Base-by-base conservation (phyloP, 1,140 invertebrate species). In the Phocides pigmalion region DNA sequence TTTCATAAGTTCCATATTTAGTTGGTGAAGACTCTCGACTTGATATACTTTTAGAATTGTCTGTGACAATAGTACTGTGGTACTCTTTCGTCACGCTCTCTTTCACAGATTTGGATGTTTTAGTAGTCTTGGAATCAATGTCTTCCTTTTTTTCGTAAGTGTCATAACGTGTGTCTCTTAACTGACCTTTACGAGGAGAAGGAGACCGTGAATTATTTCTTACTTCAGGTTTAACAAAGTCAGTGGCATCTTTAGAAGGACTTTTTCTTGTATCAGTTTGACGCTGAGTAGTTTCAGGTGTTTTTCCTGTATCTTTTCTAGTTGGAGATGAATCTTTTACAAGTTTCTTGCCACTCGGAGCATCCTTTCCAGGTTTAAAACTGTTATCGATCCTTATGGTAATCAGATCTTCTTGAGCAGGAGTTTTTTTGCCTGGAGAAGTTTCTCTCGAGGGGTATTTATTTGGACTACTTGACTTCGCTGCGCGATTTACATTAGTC, bases 181-280 rank as follows among this genome's bases (percentile, higher is more conserved):
- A 25, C n/a, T 28, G 4, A 44, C 4, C 6, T 58, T 58, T 58
- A 0, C 44, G n/a, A 2, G 53, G 53, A 0, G 54, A 59, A 32
- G 54, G 54, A 0, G 54, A 59, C 9, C 53, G 20, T 28, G 53
- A 44, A n/a, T 20, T 0, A 28, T 44, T 32, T 46, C 4, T 35
- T 14, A 19, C 78, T 66, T 87, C 85, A 32, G 65, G 68, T 11
- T 59, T 61, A 42, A 82, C 79, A 70, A 83, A 84, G 15, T 86
- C 78, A 25, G 51, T 65, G 11, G 76, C 78, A 44, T 62, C 62
- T 64, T 62, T 67, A 14, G 58, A 25, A 19, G 49, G 47, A 12
- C 42, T 64, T 25, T 62, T 25, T 59, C 61, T 67, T 42, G 39
- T 20, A 15, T 44, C 25, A 15, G 62, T 35, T 2, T 35, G 11